These are phyloP conservation scores for Paramuricea clavata DNA, from an alignment of 92 coral and sea anemone genomes.

Conservation along the genomic window DNA sequence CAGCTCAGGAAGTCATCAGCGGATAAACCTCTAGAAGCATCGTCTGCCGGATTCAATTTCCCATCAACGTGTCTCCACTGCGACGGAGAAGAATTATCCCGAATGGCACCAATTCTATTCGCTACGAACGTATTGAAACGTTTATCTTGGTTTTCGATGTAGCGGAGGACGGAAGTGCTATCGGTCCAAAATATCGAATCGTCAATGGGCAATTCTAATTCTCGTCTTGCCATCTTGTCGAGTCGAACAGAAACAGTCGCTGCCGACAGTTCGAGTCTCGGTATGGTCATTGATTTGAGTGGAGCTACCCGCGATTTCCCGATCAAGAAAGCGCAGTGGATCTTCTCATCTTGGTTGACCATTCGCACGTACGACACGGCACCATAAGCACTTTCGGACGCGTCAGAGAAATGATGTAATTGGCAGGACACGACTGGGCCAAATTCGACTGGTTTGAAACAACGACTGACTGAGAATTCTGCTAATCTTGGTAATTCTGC, in stretches of 20 bases:
- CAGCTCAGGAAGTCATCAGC: background rate
- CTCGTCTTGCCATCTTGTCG: background rate
- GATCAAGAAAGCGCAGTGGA: conserved; percentile 19
- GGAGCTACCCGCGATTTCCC: conserved; percentile 12
- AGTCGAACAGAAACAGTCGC: conserved; percentile 7
- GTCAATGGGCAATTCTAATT: background rate
- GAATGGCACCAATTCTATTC: conserved; percentile 11
- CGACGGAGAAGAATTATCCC: background rate
- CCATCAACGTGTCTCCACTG: conserved; percentile 9
- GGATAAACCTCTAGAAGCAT: background rate
- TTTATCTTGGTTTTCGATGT: background rate
- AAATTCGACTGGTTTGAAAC: conserved; percentile 5
- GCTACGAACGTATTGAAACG: no score
- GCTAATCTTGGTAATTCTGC: conserved; percentile 9
- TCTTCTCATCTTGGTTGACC: background rate
- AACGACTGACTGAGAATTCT: background rate
- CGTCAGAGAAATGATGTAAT: conserved; percentile 30
- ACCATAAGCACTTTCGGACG: conserved; percentile 7
- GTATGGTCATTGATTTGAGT: conserved; percentile 1
- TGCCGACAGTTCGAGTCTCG: conserved; percentile 12
- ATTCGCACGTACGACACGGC: conserved; percentile 27
- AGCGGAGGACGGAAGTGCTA: conserved; percentile 17
- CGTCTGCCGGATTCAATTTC: conserved; percentile 8
- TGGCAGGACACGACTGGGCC: conserved; percentile 9
- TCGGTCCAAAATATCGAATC: conserved; percentile 24